Percentiles rank a stretch among this genome's conserved stretches.
Evolutionary conservation across 92 coral and sea anemone genomes (phyloP).

Genomic region (Palythoa caribaeorum): DNA sequence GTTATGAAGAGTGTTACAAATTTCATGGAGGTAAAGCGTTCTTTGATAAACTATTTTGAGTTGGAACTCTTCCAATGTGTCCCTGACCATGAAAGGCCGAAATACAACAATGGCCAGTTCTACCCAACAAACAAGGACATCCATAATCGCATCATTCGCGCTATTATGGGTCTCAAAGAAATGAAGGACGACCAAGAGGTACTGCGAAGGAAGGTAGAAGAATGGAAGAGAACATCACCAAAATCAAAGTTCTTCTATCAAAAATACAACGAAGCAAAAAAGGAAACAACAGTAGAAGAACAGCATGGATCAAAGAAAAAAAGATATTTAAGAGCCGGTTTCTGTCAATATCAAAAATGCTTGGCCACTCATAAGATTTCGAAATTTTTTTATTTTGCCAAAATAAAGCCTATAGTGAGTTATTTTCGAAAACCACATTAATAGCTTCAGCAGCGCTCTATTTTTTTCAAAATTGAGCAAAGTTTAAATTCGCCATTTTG

Average conservation of each 20-base stretch:
- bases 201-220: slow-evolving; percentile 43
- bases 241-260: slow-evolving; percentile 2
- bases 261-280: not conserved
- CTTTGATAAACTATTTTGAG: slow-evolving; percentile 31
- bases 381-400: too few species aligned
- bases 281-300: not conserved
- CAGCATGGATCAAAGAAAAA: not conserved
- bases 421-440: too few species aligned
- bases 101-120: slow-evolving; percentile 29
- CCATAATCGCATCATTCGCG: slow-evolving; percentile 55
- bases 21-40: slow-evolving; percentile 39
- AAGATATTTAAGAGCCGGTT: not conserved
- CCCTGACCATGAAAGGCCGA: slow-evolving; percentile 12
- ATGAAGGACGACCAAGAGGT: slow-evolving; percentile 60
- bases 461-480: too few species aligned
- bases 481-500: too few species aligned
- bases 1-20: slow-evolving; percentile 33
- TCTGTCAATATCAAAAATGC: too few species aligned
- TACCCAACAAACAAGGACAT: slow-evolving; percentile 62
- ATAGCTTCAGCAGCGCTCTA: too few species aligned
- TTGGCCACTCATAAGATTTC: too few species aligned
- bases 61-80: slow-evolving; percentile 48
- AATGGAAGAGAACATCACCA: slow-evolving; percentile 43
- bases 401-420: too few species aligned
- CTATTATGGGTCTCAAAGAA: slow-evolving; percentile 53